Evolutionary conservation across 2,888 invertebrate species (phyloP).

Genomic region (Eupithecia dodoneata): DNA sequence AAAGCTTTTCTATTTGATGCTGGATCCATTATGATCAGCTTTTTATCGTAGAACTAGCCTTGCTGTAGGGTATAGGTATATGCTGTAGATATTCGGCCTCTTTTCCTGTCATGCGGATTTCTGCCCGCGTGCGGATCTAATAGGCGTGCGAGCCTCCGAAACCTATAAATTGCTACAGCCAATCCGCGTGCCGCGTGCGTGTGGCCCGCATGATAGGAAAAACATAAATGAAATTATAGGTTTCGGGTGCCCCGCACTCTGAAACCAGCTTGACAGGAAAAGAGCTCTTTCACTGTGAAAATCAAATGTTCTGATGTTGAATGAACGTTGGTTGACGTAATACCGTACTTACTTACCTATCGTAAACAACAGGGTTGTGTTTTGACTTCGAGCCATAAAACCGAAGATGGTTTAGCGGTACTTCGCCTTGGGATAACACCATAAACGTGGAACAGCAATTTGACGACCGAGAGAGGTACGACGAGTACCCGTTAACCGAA

Average conservation of each 20-base stretch:
- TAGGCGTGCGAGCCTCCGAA: too few species aligned
- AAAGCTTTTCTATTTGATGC: constrained; percentile 7
- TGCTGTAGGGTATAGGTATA: not conserved
- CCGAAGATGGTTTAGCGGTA: constrained; percentile 64
- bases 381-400: constrained; percentile 56
- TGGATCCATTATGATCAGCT: not conserved
- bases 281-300: not conserved
- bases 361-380: constrained; percentile 49
- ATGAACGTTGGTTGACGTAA: not conserved
- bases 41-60: not conserved
- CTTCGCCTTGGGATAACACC: constrained; percentile 68
- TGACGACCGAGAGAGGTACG: constrained; percentile 49
- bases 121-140: too few species aligned
- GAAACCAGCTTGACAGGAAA: too few species aligned
- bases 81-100: not conserved
- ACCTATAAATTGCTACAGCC: too few species aligned
- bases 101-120: too few species aligned
- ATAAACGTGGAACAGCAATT: constrained; percentile 65
- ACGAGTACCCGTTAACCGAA: constrained; percentile 67
- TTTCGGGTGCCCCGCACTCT: too few species aligned
- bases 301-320: not conserved
- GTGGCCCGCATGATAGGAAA: too few species aligned
- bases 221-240: too few species aligned
- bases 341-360: constrained; percentile 39
- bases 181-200: too few species aligned